These are phyloP conservation scores for Ormyrus rosae DNA, from an alignment of 2,888 invertebrate genomes.

Conservation along the genomic window DNA sequence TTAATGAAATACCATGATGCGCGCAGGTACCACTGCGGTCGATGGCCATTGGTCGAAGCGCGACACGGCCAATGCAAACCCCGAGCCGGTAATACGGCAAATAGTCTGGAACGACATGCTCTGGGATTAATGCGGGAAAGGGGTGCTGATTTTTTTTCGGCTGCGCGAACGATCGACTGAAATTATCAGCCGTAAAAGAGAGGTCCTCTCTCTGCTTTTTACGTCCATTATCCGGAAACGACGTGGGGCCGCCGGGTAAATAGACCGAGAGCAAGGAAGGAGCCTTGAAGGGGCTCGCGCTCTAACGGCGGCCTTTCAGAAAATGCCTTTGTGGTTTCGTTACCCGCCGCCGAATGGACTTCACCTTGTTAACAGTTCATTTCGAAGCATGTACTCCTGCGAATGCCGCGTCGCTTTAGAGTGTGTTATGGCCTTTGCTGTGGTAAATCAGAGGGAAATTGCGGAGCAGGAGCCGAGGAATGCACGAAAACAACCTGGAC, in stretches of 20 bases:
- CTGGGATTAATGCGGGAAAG: conserved; percentile 1
- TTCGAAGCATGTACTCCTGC: conserved; percentile 10
- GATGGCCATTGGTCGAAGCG: too few species aligned
- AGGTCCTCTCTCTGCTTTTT: too few species aligned
- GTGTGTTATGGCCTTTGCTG: too few species aligned
- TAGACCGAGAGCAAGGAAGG: background rate
- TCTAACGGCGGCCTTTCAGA: background rate
- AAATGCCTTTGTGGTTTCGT: conserved; percentile 52
- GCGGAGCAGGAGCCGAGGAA: too few species aligned
- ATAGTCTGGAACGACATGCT: conserved; percentile 3
- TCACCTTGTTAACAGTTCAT: conserved; percentile 39
- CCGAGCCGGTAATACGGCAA: conserved; percentile 7
- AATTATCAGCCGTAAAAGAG: too few species aligned
- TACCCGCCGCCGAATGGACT: conserved; percentile 35
- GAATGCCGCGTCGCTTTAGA: too few species aligned
- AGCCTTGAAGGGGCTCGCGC: background rate
- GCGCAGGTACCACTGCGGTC: too few species aligned
- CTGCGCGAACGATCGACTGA: too few species aligned
- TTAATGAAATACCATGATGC: conserved; percentile 37
- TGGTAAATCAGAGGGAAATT: too few species aligned
- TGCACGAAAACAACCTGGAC: too few species aligned
- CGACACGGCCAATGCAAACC: too few species aligned
- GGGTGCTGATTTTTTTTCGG: too few species aligned
- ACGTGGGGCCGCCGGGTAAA: background rate
- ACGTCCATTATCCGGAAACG: background rate